Conservation (phyloP, 1,140 invertebrate species). For the Propsilocerus akamusi region DNA sequence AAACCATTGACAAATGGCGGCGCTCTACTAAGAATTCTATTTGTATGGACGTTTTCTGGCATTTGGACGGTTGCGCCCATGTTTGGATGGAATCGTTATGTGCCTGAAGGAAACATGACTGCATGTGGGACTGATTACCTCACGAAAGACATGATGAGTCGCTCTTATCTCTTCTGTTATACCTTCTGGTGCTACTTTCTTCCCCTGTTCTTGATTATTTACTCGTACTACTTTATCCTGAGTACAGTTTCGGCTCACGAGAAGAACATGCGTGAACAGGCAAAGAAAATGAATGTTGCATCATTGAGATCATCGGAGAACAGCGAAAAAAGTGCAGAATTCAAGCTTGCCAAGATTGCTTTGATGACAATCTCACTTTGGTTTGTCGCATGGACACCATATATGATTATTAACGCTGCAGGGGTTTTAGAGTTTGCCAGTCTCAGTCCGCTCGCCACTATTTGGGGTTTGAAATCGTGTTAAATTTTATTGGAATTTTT, state of each 20-base stretch:
- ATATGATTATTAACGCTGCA: slow-evolving; percentile 48
- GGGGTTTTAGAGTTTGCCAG: slow-evolving; percentile 40
- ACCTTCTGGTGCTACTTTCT: slow-evolving; percentile 39
- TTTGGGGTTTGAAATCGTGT: too few species aligned
- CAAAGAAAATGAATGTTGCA: slow-evolving; percentile 52
- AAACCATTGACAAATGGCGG: slow-evolving; percentile 46
- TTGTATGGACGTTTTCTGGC: slow-evolving; percentile 46
- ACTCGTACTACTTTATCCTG: slow-evolving; percentile 49
- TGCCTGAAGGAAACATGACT: slow-evolving; percentile 61
- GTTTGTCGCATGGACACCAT: slow-evolving; percentile 60
- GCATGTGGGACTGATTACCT: slow-evolving; percentile 65
- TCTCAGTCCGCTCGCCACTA: slow-evolving; percentile 42
- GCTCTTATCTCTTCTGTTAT: slow-evolving; percentile 44
- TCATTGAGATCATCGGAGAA: slow-evolving; percentile 40
- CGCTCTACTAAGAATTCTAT: slow-evolving; percentile 42
- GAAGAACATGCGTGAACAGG: slow-evolving; percentile 47
- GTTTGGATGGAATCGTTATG: slow-evolving; percentile 44
- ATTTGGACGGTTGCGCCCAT: slow-evolving; percentile 49
- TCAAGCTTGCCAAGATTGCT: slow-evolving; percentile 45
- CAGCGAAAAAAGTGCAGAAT: slow-evolving; percentile 38
- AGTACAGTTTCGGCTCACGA: slow-evolving; percentile 48
- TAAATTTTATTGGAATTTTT: too few species aligned
- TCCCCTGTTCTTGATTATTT: slow-evolving; percentile 45
- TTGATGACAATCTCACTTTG: slow-evolving; percentile 53
- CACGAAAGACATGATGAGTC: slow-evolving; percentile 36